Percentiles rank a stretch among this genome's conserved stretches.
phyloP scores from a whole-genome alignment of 1,140 invertebrate species.

The Cotesia typhae region DNA sequence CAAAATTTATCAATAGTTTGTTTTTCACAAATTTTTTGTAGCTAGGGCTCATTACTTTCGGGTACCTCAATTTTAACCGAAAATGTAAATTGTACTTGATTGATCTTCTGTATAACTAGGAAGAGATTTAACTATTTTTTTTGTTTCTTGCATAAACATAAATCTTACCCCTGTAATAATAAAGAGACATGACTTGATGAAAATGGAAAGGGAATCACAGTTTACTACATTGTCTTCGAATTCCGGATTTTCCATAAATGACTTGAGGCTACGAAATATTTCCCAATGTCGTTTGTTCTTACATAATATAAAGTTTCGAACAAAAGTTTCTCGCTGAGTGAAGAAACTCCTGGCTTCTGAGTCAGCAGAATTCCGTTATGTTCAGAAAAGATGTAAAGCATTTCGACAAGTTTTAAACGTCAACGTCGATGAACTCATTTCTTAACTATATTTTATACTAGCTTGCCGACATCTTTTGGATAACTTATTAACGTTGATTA shows the following conservation, averaged over 20 bases:
- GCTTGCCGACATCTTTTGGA: slow-evolving; percentile 59
- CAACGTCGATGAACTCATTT: slow-evolving; percentile 52
- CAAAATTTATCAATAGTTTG: no score
- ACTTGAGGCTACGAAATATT: slow-evolving; percentile 17
- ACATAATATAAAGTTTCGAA: slow-evolving; percentile 55
- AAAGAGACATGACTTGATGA: no score
- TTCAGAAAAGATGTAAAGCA: slow-evolving; percentile 48
- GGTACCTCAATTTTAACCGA: no score
- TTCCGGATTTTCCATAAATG: not conserved
- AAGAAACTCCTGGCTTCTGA: slow-evolving; percentile 58
- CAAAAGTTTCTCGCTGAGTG: slow-evolving; percentile 55
- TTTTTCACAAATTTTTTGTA: no score
- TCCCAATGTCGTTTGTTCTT: slow-evolving; percentile 6
- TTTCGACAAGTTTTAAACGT: slow-evolving; percentile 52
- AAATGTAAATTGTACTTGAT: no score
- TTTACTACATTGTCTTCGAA: slow-evolving; percentile 3
- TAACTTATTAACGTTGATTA: slow-evolving; percentile 60
- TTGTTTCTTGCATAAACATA: no score
- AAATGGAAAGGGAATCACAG: not conserved
- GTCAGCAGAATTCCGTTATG: slow-evolving; percentile 53
- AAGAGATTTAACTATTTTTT: no score
- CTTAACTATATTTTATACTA: slow-evolving; percentile 17
- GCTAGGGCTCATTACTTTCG: no score
- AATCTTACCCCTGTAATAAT: no score
- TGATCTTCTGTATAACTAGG: no score